Percentiles rank a stretch among this genome's conserved stretches.
phyloP scores from a whole-genome alignment of 1,140 invertebrate genomes.

The Anastrepha ludens region DNA sequence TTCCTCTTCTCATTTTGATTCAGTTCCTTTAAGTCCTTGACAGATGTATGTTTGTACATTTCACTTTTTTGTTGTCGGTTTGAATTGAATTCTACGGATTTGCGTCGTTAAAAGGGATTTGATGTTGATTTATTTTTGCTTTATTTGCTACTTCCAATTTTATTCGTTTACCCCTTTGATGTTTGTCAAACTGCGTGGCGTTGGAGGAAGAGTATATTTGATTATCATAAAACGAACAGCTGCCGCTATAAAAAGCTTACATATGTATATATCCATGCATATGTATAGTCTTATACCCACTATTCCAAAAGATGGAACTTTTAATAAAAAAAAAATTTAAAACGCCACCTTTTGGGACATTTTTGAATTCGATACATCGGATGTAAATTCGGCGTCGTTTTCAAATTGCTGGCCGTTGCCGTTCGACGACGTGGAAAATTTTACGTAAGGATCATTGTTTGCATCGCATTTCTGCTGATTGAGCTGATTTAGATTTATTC shows the following conservation, averaged over 20 bases:
- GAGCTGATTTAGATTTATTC: too few species aligned
- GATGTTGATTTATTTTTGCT: constrained; percentile 49
- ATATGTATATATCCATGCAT: not conserved
- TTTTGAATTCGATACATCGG: too few species aligned
- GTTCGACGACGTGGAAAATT: too few species aligned
- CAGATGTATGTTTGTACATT: constrained; percentile 9
- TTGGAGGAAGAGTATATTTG: constrained; percentile 13
- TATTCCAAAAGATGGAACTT: too few species aligned
- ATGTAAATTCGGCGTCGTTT: too few species aligned
- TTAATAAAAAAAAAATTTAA: too few species aligned
- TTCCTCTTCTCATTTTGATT: constrained; percentile 25
- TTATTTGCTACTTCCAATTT: constrained; percentile 51
- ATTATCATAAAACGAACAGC: constrained; percentile 9
- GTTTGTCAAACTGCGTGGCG: constrained; percentile 32
- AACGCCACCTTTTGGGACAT: too few species aligned
- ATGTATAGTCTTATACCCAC: not conserved
- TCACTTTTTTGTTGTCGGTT: constrained; percentile 24
- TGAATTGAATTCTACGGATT: constrained; percentile 47
- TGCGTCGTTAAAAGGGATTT: constrained; percentile 49
- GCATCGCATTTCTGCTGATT: too few species aligned
- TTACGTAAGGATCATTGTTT: too few species aligned
- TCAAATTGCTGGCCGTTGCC: too few species aligned
- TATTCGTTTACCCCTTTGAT: constrained; percentile 51
- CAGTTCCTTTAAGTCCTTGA: constrained; percentile 30
- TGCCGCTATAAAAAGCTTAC: not conserved